A percentile compares a stretch with the other conserved stretches of the same genome.
Evolutionary conservation across 2,113 vertebrate genomes (phyloP).

Genomic region (Hirundichthys speculiger): DNA sequence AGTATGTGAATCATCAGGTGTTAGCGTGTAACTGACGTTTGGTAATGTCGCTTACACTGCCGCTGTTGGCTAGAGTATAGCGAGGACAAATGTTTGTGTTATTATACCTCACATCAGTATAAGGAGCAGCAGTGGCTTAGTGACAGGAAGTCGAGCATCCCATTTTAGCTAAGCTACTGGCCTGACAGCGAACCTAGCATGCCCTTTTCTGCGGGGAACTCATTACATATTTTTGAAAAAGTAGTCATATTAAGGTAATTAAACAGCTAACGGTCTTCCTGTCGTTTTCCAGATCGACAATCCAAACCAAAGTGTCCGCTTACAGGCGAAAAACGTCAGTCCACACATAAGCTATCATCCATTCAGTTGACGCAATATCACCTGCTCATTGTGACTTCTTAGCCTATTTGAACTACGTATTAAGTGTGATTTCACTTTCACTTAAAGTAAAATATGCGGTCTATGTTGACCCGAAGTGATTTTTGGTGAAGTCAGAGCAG

Average conservation of each 20-base stretch:
- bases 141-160: background rate
- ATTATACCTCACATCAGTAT: rapidly evolving
- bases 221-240: no score
- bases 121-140: rapidly evolving
- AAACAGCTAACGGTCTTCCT: background rate
- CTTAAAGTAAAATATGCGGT: background rate
- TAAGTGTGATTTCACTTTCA: background rate
- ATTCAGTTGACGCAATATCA: background rate
- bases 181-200: conserved; percentile 25
- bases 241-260: no score
- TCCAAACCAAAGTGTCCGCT: no score
- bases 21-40: conserved; percentile 21
- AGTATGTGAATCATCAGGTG: background rate
- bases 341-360: background rate
- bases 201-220: background rate
- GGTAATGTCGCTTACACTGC: background rate
- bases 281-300: background rate
- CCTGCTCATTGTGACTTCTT: no score
- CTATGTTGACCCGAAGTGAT: background rate
- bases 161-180: conserved; percentile 14
- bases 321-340: background rate
- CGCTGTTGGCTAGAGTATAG: background rate
- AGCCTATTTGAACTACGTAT: background rate
- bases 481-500: background rate
- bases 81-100: rapidly evolving